Percentiles rank a stretch among this genome's conserved stretches.
Evolutionary conservation across 2,888 invertebrate species (phyloP).

Genomic region (Nasonovia ribisnigri): DNA sequence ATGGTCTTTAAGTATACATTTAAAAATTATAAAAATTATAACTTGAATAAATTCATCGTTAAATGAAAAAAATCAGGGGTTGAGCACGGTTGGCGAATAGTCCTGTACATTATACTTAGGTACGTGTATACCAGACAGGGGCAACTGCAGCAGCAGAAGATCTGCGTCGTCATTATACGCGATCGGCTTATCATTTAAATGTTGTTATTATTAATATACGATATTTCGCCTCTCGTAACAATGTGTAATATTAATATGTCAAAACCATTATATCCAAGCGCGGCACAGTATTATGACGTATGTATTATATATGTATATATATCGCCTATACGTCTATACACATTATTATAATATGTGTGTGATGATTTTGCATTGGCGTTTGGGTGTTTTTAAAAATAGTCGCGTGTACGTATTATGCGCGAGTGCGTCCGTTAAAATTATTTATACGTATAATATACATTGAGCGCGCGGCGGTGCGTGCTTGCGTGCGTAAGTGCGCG

Average conservation of each 20-base stretch:
- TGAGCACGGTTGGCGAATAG: neutral
- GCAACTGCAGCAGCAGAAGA: neutral
- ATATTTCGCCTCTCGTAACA: neutral
- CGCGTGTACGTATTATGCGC: neutral
- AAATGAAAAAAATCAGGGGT: neutral
- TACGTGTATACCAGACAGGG: neutral
- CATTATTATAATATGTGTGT: neutral
- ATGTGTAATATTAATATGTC: neutral
- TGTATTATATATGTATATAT: too few species aligned
- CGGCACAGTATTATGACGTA: neutral
- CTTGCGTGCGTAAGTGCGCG: conserved; percentile 16
- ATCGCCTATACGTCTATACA: neutral
- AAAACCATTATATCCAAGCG: neutral
- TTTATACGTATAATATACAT: conserved; percentile 47
- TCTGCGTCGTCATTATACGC: neutral
- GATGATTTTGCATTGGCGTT: conserved; percentile 39
- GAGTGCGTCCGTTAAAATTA: conserved; percentile 52
- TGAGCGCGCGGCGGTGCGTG: conserved; percentile 20
- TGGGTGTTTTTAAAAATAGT: conserved; percentile 63
- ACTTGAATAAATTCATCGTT: neutral
- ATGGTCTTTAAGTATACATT: neutral
- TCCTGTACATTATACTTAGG: neutral
- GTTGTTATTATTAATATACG: neutral
- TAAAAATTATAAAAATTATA: neutral
- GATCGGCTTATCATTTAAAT: neutral